These are phyloP conservation scores for Hydrozoanthus tunicans DNA, from an alignment of 64 coral and sea anemone species.

Conservation along the genomic window DNA sequence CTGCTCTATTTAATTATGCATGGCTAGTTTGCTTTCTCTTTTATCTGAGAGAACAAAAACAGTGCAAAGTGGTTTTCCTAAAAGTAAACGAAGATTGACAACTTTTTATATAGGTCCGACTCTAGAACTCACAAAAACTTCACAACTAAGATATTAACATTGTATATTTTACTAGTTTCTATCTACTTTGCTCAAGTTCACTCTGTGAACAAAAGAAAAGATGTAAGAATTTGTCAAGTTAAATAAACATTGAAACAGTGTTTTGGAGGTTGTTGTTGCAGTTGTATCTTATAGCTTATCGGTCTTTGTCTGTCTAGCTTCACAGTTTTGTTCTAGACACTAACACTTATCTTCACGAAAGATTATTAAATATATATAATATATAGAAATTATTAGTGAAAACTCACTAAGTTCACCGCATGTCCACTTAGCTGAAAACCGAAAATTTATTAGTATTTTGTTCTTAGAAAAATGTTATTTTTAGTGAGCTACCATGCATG, in stretches of 20 bases:
- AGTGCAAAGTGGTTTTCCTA: no score
- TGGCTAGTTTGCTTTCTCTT: no score
- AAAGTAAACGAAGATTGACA: no score
- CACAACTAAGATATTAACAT: no score
- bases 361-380: not conserved
- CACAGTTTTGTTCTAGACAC: not conserved
- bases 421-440: no score
- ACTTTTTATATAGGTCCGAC: no score
- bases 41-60: no score
- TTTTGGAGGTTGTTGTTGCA: not conserved
- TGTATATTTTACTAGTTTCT: not conserved
- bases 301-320: not conserved
- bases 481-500: no score
- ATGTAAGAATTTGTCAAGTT: not conserved
- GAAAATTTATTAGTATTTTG: no score
- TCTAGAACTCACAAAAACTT: no score
- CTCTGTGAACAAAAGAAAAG: slow-evolving; percentile 11
- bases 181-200: not conserved
- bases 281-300: not conserved
- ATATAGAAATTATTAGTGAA: not conserved
- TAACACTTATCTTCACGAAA: not conserved
- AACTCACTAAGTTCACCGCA: not conserved
- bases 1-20: no score
- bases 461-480: no score
- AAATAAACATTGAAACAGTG: not conserved